These are phyloP conservation scores for Cardiocondyla obscurior DNA, from an alignment of 1,140 invertebrate species.

Conservation along the genomic window DNA sequence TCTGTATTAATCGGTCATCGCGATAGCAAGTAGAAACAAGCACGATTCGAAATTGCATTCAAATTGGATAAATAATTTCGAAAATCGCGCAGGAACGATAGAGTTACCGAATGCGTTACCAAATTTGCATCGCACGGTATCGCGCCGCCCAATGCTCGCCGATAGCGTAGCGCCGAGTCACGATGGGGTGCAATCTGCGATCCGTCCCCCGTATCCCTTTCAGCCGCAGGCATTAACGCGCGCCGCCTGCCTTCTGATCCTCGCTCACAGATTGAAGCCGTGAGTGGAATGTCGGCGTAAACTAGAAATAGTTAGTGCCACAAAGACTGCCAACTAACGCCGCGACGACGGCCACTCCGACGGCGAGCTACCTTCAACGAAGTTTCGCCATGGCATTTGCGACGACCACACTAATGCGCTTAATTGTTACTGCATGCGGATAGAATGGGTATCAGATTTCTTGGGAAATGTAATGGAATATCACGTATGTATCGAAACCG, in stretches of 20 bases:
- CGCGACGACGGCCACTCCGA: constrained; percentile 51
- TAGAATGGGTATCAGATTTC: constrained; percentile 28
- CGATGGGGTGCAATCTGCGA: constrained; percentile 13
- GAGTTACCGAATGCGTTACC: not conserved
- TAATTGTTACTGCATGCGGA: constrained; percentile 57
- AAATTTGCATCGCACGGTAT: constrained; percentile 3
- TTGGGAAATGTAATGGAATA: not conserved
- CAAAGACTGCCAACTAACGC: constrained; percentile 64
- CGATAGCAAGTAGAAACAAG: not conserved
- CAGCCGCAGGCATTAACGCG: constrained; percentile 58
- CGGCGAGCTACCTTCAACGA: constrained; percentile 32
- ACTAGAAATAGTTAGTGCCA: constrained; percentile 60
- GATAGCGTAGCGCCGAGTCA: not conserved
- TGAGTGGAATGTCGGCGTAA: constrained; percentile 60
- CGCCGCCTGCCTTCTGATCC: constrained; percentile 58
- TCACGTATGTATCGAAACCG: not conserved
- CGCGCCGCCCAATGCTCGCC: not conserved
- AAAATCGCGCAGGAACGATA: not conserved
- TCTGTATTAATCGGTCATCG: not conserved
- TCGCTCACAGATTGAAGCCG: constrained; percentile 46
- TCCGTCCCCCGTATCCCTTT: constrained; percentile 57
- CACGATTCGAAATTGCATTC: not conserved
- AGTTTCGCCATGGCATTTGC: constrained; percentile 14
- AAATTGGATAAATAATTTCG: not conserved
- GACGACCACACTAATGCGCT: constrained; percentile 51